Evolutionary conservation across 2,797 vertebrate genomes (phyloP).

Genomic region (Trichosurus vulpecula): DNA sequence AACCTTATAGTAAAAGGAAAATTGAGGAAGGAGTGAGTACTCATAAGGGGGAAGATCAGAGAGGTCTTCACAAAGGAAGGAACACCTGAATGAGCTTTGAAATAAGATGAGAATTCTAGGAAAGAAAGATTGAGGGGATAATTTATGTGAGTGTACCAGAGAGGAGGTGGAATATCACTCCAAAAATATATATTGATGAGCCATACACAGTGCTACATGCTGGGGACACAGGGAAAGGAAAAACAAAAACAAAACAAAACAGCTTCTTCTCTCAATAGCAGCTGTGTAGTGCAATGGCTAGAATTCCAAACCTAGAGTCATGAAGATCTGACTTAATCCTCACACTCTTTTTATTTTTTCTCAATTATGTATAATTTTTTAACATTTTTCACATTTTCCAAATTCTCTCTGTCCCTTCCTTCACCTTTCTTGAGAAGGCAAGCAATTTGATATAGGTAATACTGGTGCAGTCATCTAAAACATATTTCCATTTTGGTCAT

Average conservation of each 20-base stretch:
- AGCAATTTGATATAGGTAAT: background rate
- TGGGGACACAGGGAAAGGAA: background rate
- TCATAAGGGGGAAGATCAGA: background rate
- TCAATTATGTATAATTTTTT: background rate
- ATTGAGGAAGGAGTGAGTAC: background rate
- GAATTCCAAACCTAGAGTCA: background rate
- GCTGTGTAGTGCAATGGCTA: background rate
- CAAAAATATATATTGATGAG: background rate
- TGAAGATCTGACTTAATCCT: background rate
- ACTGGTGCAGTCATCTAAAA: background rate
- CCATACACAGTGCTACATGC: background rate
- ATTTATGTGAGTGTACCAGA: background rate
- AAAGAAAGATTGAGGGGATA: background rate
- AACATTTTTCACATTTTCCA: background rate
- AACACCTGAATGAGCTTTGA: background rate
- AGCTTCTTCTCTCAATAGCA: background rate
- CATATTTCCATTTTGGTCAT: background rate
- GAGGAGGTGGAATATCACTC: background rate
- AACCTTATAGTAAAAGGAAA: background rate
- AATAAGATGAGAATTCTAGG: background rate
- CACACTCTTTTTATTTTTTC: background rate
- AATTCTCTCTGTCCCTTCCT: background rate
- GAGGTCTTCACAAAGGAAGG: background rate
- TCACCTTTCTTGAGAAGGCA: background rate
- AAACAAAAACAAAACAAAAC: background rate